Conservation (phyloP, 2,113 vertebrate species). For the Oreochromis niloticus region DNA sequence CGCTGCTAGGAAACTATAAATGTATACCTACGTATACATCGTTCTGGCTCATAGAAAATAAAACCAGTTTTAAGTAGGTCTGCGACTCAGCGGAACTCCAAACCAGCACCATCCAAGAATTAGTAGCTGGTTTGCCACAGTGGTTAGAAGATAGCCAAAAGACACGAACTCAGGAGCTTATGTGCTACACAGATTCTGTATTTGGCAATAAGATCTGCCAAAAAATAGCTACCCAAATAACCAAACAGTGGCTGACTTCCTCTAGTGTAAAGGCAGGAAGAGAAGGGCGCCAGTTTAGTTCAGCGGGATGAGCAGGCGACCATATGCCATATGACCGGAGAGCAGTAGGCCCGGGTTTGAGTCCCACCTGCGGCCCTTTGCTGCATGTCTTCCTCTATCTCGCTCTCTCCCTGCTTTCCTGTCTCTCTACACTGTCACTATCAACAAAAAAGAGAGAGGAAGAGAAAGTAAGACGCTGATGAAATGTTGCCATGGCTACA, state of each 20-base stretch:
- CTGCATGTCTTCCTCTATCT: background rate
- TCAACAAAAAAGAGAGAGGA: background rate
- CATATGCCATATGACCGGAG: background rate
- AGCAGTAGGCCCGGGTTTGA: background rate
- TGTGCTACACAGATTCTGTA: background rate
- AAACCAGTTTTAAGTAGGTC: background rate
- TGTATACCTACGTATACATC: background rate
- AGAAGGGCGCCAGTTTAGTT: background rate
- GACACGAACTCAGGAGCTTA: background rate
- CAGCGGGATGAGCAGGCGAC: background rate
- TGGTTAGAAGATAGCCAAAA: background rate
- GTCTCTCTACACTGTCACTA: background rate
- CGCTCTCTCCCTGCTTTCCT: background rate
- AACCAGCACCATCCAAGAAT: background rate
- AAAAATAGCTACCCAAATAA: background rate
- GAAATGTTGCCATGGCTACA: background rate
- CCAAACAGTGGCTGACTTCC: background rate
- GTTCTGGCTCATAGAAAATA: background rate
- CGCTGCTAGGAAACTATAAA: background rate
- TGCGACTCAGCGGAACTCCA: background rate
- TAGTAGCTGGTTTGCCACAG: background rate
- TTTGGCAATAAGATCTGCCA: background rate
- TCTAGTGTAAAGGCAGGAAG: background rate
- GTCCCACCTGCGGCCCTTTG: background rate
- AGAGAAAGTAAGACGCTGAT: background rate